Evolutionary conservation across 35 echinoderm and acorn worm genomes (phyloP).

Genomic region (Ptychodera flava): DNA sequence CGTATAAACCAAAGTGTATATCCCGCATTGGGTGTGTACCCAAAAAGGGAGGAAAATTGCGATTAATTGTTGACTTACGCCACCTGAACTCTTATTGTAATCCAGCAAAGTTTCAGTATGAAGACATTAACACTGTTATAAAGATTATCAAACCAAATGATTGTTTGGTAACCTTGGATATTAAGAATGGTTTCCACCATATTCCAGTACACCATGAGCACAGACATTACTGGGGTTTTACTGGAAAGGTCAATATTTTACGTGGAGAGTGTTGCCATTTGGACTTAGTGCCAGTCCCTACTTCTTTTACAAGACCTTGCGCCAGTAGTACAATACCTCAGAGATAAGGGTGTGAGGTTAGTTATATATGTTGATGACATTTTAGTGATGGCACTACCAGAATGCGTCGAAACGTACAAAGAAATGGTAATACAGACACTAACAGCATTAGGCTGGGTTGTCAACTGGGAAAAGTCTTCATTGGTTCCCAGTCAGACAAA

Average conservation of each 20-base stretch:
- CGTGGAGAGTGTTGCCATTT: constrained; percentile 21
- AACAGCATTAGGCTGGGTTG: not conserved
- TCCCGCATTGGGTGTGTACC: constrained; percentile 19
- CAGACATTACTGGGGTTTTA: constrained; percentile 23
- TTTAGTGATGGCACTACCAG: not conserved
- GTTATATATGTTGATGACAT: constrained; percentile 31
- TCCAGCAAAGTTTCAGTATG: too few relatives aligned
- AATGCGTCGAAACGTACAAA: not conserved
- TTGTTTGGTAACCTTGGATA: not conserved
- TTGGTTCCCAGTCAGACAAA: not conserved
- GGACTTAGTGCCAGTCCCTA: constrained; percentile 10
- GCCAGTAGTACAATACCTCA: constrained; percentile 11
- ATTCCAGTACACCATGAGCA: not conserved
- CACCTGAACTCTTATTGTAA: constrained; percentile 11
- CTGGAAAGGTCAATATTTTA: not conserved
- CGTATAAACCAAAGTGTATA: constrained; percentile 19
- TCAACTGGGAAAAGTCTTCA: constrained; percentile 29
- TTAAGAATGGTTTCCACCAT: constrained; percentile 33
- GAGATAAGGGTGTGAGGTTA: not conserved
- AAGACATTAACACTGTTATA: constrained; percentile 17
- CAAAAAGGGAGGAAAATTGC: constrained; percentile 27
- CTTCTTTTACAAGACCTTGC: constrained; percentile 20
- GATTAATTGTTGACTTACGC: constrained; percentile 16
- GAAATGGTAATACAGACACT: not conserved
- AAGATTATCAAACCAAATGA: constrained; percentile 10